Evolutionary conservation across 1,140 invertebrate species (phyloP), one percentile per base, ranked within the genome.

Genomic region (Cylas formicarius): DNA sequence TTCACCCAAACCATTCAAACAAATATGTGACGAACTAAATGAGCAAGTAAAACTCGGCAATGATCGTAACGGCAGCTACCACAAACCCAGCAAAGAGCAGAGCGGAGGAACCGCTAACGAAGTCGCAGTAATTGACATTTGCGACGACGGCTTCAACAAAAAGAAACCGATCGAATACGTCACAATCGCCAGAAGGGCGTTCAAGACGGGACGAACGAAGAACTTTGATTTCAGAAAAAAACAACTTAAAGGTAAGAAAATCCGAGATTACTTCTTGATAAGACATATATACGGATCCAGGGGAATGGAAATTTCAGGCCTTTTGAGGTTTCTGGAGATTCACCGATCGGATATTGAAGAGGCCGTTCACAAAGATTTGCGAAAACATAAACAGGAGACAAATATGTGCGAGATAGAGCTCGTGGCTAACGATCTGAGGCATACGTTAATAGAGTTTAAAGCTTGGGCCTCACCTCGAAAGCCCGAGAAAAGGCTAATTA

Each of bases 321-420:
- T 95, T 3, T 52, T 82, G 23, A 74, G 74, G 46, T 77, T 96
- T 73, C 73, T 91, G 48, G 77, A 86, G 48, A 91, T 96, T 58
- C 84, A 92, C 65, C 70, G 68, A 29, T 67, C 75, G 8, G 76
- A 77, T 20, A 81, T 96, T 57, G 60, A 81, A 11, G 73, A 77
- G 24, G 90, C 86, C 0, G 63, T 97, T 5, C 71, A 76, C 22
- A 73, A 81, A 44, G 94, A 97, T 68, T 73, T 97, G 49, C 68
- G 78, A 44, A 88, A 89, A 58, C 69, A 71, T 56, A 85, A 82
- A 67, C 80, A 78, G 56, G 85, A 89, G 62, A 71, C 79, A 1
- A 58, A 73, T 4, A 59, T 81, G 1, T 66, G 79, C 5, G 85
- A 89, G 69, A 72, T 84, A 10, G 72, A 81, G 43, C 74, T 78